These are phyloP conservation scores for Dolichopus griseipennis DNA, from an alignment of 2,888 invertebrate species.

Conservation along the genomic window DNA sequence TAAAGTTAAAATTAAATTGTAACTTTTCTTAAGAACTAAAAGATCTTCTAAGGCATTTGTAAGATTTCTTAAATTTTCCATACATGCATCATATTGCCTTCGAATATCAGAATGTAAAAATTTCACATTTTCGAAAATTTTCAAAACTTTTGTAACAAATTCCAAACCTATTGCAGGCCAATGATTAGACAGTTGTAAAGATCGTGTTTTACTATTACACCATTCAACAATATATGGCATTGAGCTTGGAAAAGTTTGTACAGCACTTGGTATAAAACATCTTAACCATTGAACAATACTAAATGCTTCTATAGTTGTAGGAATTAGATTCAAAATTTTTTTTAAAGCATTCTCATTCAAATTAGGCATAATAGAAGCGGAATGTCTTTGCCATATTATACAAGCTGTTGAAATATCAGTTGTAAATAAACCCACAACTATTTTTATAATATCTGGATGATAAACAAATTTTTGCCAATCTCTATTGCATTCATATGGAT, in stretches of 20 bases:
- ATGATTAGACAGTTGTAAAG: slow-evolving; percentile 36
- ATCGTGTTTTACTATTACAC: slow-evolving; percentile 37
- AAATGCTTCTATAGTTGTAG: slow-evolving; percentile 35
- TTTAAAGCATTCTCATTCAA: slow-evolving; percentile 33
- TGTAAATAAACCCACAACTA: slow-evolving; percentile 34
- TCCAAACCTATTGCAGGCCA: slow-evolving; percentile 44
- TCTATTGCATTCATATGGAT: slow-evolving; percentile 39
- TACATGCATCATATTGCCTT: slow-evolving; percentile 37
- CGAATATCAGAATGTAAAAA: slow-evolving; percentile 39
- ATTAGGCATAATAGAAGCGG: slow-evolving; percentile 33
- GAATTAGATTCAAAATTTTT: slow-evolving; percentile 35
- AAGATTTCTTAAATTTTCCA: slow-evolving; percentile 33
- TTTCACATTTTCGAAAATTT: slow-evolving; percentile 37
- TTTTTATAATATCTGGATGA: slow-evolving; percentile 34
- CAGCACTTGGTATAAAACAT: slow-evolving; percentile 37
- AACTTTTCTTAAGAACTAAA: slow-evolving; percentile 36
- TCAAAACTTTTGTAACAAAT: slow-evolving; percentile 36
- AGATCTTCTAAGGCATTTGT: slow-evolving; percentile 37
- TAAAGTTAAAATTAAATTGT: slow-evolving; percentile 37
- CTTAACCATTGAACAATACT: slow-evolving; percentile 39
- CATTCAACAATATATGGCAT: slow-evolving; percentile 39
- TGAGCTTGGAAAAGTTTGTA: slow-evolving; percentile 36
- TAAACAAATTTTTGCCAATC: slow-evolving; percentile 42
- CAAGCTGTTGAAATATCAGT: slow-evolving; percentile 37
- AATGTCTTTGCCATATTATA: slow-evolving; percentile 40